Evolutionary conservation across 2,797 vertebrate species (phyloP).

Genomic region (Arctocebus calabarensis): DNA sequence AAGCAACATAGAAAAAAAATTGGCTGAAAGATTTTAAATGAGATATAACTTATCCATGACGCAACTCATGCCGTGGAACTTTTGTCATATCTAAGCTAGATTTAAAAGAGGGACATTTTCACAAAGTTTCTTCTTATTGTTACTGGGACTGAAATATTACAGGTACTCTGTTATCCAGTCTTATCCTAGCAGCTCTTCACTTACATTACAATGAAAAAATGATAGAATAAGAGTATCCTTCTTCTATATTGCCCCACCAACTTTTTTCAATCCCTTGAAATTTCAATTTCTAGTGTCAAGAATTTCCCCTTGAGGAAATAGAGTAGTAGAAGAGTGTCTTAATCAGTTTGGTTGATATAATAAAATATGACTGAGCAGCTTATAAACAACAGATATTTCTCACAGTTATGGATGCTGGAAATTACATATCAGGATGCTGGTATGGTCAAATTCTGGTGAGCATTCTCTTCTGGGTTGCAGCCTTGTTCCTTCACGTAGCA

Average conservation of each 20-base stretch:
- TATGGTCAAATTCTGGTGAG: neutral
- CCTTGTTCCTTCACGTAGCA: neutral
- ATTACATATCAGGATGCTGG: neutral
- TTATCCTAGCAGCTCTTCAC: neutral
- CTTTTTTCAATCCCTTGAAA: neutral
- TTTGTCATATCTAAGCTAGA: neutral
- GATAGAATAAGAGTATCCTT: neutral
- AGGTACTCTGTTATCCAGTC: neutral
- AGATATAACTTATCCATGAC: neutral
- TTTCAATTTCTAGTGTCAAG: neutral
- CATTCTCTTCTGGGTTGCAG: neutral
- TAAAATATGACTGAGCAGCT: neutral
- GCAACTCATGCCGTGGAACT: neutral
- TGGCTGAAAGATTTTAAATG: neutral
- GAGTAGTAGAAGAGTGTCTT: neutral
- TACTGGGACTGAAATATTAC: neutral
- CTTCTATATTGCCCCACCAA: neutral
- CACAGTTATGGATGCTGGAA: neutral
- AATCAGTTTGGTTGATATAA: neutral
- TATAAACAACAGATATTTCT: neutral
- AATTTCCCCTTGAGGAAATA: conserved; percentile 31
- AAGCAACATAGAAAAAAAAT: neutral
- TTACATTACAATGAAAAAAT: neutral
- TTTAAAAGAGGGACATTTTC: neutral
- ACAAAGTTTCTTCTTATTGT: neutral